These are phyloP conservation scores for Osedax fenrisi DNA, from an alignment of 2,888 invertebrate genomes.

Conservation along the genomic window DNA sequence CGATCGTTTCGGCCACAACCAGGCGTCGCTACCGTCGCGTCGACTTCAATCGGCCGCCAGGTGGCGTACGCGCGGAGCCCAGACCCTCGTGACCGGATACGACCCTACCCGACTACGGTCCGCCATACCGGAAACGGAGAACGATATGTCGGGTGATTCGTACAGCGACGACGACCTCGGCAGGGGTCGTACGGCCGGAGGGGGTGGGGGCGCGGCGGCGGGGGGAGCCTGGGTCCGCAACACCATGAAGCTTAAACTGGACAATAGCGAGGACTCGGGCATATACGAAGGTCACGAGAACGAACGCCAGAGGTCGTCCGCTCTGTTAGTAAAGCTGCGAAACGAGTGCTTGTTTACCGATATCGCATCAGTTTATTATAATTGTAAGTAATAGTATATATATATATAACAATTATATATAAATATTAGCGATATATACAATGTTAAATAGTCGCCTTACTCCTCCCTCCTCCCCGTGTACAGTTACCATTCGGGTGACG, in stretches of 20 bases:
- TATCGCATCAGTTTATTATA: too few species aligned
- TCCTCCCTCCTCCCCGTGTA: too few species aligned
- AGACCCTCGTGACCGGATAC: not conserved
- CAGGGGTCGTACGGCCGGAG: not conserved
- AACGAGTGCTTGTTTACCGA: too few species aligned
- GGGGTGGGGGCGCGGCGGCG: not conserved
- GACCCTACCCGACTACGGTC: not conserved
- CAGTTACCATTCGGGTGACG: too few species aligned
- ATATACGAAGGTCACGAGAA: not conserved
- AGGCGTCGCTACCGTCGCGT: not conserved
- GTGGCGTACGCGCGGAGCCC: not conserved
- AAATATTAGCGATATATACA: too few species aligned
- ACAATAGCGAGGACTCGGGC: constrained; percentile 15
- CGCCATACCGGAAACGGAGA: not conserved
- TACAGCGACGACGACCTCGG: not conserved
- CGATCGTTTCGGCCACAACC: not conserved
- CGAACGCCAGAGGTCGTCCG: not conserved
- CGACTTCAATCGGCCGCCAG: not conserved
- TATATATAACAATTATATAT: too few species aligned
- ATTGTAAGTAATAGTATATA: too few species aligned
- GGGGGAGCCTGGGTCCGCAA: not conserved
- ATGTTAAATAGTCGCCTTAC: too few species aligned
- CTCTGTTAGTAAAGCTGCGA: not conserved
- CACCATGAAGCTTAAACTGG: not conserved
- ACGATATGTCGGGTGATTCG: not conserved